These are phyloP conservation scores for Drosophila seguyi DNA, from an alignment of 1,140 invertebrate species.

Conservation along the genomic window DNA sequence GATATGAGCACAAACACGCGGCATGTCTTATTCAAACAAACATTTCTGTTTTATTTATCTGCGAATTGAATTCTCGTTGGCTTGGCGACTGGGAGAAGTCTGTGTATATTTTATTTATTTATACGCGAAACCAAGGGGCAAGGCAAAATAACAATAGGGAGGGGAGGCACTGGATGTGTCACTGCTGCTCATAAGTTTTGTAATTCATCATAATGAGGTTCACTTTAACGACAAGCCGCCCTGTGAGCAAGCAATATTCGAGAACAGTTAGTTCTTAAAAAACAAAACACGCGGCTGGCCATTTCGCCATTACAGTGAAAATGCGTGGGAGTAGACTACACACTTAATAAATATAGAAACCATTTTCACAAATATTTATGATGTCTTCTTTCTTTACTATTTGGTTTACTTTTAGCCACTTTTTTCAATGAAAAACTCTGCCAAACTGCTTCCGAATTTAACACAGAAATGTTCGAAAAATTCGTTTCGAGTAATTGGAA, in stretches of 20 bases:
- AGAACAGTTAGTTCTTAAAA: slow-evolving; percentile 24
- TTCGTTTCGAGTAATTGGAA: not conserved
- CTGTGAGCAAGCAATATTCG: not conserved
- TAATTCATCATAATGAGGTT: slow-evolving; percentile 30
- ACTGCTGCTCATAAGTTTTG: slow-evolving; percentile 28
- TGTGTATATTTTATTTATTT: slow-evolving; percentile 23
- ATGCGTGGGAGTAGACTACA: slow-evolving; percentile 1
- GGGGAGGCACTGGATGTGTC: slow-evolving; percentile 6
- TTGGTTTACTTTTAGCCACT: no score
- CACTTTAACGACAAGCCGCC: slow-evolving; percentile 4
- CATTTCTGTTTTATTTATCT: slow-evolving; percentile 48
- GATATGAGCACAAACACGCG: slow-evolving; percentile 26
- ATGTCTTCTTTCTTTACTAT: not conserved
- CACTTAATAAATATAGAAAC: not conserved
- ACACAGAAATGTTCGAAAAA: not conserved
- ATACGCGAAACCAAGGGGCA: slow-evolving; percentile 1
- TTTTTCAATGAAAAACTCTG: no score
- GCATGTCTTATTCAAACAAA: slow-evolving; percentile 41
- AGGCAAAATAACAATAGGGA: not conserved
- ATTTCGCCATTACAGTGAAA: slow-evolving; percentile 23
- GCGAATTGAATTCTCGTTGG: slow-evolving; percentile 40
- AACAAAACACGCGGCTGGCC: slow-evolving; percentile 19
- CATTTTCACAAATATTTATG: not conserved
- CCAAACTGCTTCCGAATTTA: no score
- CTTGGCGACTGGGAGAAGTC: slow-evolving; percentile 42